Evolutionary conservation across 2,888 invertebrate species (phyloP), one percentile per base, ranked within the genome.

Genomic region (Dasysyrphus tricinctus): DNA sequence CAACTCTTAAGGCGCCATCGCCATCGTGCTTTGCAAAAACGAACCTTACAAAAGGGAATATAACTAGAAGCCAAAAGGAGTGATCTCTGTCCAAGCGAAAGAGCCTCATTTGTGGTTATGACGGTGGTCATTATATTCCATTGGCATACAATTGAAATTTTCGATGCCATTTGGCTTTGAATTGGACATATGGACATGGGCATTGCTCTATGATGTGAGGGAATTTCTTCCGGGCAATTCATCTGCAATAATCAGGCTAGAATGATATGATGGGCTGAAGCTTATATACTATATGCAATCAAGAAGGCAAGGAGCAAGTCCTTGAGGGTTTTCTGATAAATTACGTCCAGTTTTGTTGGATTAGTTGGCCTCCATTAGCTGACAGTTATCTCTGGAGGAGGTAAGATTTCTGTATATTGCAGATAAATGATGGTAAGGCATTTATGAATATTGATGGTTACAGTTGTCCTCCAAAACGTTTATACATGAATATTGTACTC

Each of bases 61-160:
- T 24, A 24, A 59, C 56, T 29, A 54, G 24, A 34, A 49, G 49
- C 29, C 57, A 37, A 47, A 49, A 63, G 78, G 78, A 39, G 42
- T 42, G 57, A 56, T 49, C 12, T 29, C 51, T 69, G 69, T 54
- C 29, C 59, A 57, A 49, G 51, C 49, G 57, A 72, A 76, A 59
- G 54, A 85, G 65, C 76, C 73, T 76, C 84, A 47, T 85, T 76
- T 85, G 76, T 73, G 84, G 77, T 80, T 85, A 80, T 74, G 80
- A 73, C 75, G 61, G 47, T 61, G 72, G 72, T 61, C 76, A 80
- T 84, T 80, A 80, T 80, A 61, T 49, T 80, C 84, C 84, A 85
- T 80, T 61, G 80, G 73, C 59, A 80, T 72, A 80, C 80, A 85
- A 85, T 85, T 80, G 84, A 80, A 80, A 76, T 73, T 76, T 79